Evolutionary conservation across 2,888 invertebrate genomes (phyloP), one percentile per base, ranked within the genome.

Genomic region (Strigamia maritima): DNA sequence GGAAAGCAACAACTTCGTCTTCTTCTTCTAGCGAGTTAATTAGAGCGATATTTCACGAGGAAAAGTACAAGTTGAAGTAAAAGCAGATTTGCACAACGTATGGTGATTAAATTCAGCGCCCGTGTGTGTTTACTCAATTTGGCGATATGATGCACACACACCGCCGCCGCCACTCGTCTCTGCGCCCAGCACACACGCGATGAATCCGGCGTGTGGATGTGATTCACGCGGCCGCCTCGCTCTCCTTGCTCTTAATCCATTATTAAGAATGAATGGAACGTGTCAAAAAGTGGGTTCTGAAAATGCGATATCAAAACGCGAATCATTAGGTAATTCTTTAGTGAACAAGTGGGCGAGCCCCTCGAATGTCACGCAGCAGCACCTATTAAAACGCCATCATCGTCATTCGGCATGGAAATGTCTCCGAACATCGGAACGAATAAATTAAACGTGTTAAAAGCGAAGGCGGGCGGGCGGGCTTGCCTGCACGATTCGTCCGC

Each of bases 71-170:
- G 8, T 74, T 74, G 49, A 77, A 49, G 24, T 22, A 24, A 49
- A 49, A 49, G 77, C 49, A 77, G 77, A 77, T 77, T 77, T 77
- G 10, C 22, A n/a, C 77, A 24, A 49, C 31, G 35, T n/a, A 77
- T 8, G 77, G 6, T 31, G 77, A 77, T 77, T 77, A 77, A 77
- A 77, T 77, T 49, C 44, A 38, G 26, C 76, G 19, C 54, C 22
- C 49, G 26, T 22, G 31, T 22, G 31, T 77, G 77, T 77, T 77
- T 77, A 77, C 77, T 77, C 77, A 77, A 77, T 77, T 49, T 49
- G 16, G 77, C n/a, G 44, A n/a, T n/a, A 77, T 77, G 77, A 77
- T 77, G 77, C 54, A 76, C 38, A 40, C n/a, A n/a, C n/a, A n/a
- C n/a, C 24, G 8, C 22, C 24, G 75, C 7, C 10, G 24, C 24